phyloP scores from a whole-genome alignment of 2,113 vertebrate species.

The Grantiella picta region DNA sequence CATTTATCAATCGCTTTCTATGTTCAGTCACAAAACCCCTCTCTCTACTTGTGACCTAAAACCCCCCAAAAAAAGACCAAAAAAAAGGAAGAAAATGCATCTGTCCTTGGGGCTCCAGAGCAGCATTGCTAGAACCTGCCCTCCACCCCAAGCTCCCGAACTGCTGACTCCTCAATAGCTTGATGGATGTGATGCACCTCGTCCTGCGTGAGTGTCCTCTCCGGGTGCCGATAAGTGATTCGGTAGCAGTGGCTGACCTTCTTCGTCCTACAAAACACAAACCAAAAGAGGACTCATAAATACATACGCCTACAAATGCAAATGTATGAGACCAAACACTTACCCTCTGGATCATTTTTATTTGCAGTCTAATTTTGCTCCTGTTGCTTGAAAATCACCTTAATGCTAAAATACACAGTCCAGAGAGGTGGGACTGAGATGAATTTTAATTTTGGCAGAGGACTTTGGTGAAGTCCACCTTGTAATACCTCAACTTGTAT shows the following conservation, averaged over 20 bases:
- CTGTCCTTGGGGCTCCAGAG: background rate
- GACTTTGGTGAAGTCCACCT: background rate
- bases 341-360: background rate
- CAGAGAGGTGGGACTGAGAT: background rate
- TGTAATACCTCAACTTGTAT: background rate
- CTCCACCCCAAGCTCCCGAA: slow-evolving; percentile 82
- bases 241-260: slow-evolving; percentile 91
- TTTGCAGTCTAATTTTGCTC: background rate
- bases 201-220: slow-evolving; percentile 84
- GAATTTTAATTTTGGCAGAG: slow-evolving; percentile 29
- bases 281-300: slow-evolving; percentile 11
- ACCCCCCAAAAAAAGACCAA: too few species aligned
- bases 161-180: slow-evolving; percentile 74
- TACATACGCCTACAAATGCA: background rate
- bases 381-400: slow-evolving; percentile 27
- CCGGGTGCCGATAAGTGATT: slow-evolving; percentile 89
- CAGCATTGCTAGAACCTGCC: slow-evolving; percentile 77
- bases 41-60: background rate
- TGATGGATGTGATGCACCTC: slow-evolving; percentile 82
- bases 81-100: background rate
- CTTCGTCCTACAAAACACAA: slow-evolving; percentile 74
- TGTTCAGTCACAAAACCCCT: background rate
- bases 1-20: background rate
- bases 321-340: background rate
- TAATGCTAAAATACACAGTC: slow-evolving; percentile 31